Base-by-base conservation (phyloP, 2,888 invertebrate species). In the Campoplex capitator region DNA sequence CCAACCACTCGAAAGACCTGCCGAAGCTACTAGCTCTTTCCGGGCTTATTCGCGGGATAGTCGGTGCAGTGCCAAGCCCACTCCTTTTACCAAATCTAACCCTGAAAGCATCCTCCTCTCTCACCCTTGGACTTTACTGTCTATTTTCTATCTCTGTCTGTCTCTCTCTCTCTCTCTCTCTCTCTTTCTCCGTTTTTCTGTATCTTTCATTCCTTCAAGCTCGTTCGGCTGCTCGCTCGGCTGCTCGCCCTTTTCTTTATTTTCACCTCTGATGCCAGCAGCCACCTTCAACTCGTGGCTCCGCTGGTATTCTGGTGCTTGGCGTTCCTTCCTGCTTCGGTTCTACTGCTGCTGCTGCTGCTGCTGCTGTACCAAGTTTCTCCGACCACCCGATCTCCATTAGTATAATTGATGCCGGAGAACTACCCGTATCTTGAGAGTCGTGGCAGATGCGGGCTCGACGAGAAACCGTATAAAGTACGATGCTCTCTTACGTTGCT, bases 371-470 rank as follows among this genome's bases (percentile, higher is more conserved):
- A 76, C 82, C 87, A 75, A 56, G 68, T 76, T 85, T 73, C 84
- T 84, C 74, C 88, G 78, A 87, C 83, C 87, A 86, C 87, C 91
- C 91, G 90, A 91, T 93, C 91, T 93, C 93, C 94, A 94, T 94
- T 94, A 94, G 94, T 93, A 93, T 94, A 94, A 94, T 94, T 94
- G 83, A 83, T 83, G 93, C 93, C 91, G 90, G 91, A 89, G 92
- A 91, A 93, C 92, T 92, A 92, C 92, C 92, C 92, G 92, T 91
- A 93, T 92, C 92, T 91, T 90, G 90, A 88, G 89, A 89, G 56
- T 89, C 77, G 75, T 87, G 88, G 87, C 83, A 86, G 90, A 92
- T 92, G 91, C 92, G 92, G 92, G 92, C 89, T 89, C 83, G 58
- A 83, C 80, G 85, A 84, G 88, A 83, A 89, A 90, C 85, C 76